Percentiles rank a stretch among this genome's conserved stretches.
Conservation (phyloP, 2,113 vertebrate genomes). For the Dissostichus mawsoni region DNA sequence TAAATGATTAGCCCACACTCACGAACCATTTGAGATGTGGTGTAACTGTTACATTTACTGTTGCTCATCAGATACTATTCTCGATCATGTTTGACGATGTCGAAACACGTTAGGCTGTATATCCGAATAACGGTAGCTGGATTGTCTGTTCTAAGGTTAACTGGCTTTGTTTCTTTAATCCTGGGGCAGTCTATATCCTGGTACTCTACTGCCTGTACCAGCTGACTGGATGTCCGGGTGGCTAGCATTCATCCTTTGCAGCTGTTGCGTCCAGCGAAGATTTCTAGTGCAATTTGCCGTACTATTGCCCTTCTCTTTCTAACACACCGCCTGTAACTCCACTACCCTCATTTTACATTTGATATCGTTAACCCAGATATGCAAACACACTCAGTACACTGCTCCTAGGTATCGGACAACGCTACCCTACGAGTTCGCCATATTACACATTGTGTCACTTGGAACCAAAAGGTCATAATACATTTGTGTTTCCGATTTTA, state of each 20-base stretch:
- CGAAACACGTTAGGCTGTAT: rapidly evolving
- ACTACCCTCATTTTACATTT: neutral
- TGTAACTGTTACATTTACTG: neutral
- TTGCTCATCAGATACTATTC: neutral
- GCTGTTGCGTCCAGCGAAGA: constrained; percentile 19
- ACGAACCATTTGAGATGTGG: too few species aligned
- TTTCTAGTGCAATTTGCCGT: neutral
- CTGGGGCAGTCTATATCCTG: constrained; percentile 10
- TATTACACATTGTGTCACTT: neutral
- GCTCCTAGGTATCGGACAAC: neutral
- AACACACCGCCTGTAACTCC: neutral
- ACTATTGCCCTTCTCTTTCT: neutral
- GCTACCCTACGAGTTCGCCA: too few species aligned
- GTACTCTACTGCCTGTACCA: constrained; percentile 1
- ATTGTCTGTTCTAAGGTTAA: rapidly evolving
- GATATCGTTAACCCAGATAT: constrained; percentile 20
- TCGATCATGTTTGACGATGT: rapidly evolving
- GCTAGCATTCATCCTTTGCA: constrained; percentile 24
- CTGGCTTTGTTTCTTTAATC: neutral
- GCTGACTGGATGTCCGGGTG: constrained; percentile 8
- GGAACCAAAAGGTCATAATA: too few species aligned
- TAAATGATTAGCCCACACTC: constrained; percentile 5
- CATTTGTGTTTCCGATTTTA: neutral
- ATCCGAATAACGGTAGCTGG: rapidly evolving
- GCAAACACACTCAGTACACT: neutral